Evolutionary conservation across 2,888 invertebrate species (phyloP).

Genomic region (Yponomeuta malinellus): DNA sequence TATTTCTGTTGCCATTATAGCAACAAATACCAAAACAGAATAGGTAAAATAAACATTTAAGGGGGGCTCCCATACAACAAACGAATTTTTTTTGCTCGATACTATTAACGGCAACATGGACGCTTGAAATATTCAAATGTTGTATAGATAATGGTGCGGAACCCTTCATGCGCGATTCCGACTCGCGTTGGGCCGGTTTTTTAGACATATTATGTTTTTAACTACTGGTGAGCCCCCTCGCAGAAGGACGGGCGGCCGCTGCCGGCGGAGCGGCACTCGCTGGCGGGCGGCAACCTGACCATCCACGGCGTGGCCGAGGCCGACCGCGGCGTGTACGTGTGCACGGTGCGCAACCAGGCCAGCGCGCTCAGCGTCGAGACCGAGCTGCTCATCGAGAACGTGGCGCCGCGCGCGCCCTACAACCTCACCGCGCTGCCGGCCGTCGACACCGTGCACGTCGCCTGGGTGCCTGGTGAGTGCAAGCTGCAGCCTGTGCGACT

Average conservation of each 20-base stretch:
- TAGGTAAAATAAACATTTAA: too few species aligned
- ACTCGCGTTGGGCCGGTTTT: too few species aligned
- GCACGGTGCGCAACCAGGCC: slow-evolving; percentile 90
- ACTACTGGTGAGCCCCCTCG: slow-evolving; percentile 17
- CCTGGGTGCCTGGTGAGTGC: slow-evolving; percentile 83
- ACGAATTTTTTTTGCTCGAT: too few species aligned
- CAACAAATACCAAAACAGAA: too few species aligned
- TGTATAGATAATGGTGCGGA: too few species aligned
- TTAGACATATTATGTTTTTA: too few species aligned
- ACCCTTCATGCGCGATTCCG: too few species aligned
- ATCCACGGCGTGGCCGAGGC: slow-evolving; percentile 86
- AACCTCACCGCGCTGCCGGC: slow-evolving; percentile 87
- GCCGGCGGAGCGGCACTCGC: slow-evolving; percentile 79
- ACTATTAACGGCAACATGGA: too few species aligned
- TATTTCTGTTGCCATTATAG: too few species aligned
- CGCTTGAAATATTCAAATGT: too few species aligned
- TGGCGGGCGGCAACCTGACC: slow-evolving; percentile 87
- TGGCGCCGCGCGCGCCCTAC: slow-evolving; percentile 93
- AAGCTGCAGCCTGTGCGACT: not conserved
- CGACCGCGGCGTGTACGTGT: slow-evolving; percentile 91
- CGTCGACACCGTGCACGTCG: slow-evolving; percentile 82
- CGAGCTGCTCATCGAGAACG: slow-evolving; percentile 88
- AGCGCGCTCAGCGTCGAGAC: slow-evolving; percentile 88
- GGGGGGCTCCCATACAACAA: too few species aligned
- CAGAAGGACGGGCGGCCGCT: slow-evolving; percentile 85